These are phyloP conservation scores for Chorisops tibialis DNA, from an alignment of 2,888 invertebrate genomes.

Conservation along the genomic window DNA sequence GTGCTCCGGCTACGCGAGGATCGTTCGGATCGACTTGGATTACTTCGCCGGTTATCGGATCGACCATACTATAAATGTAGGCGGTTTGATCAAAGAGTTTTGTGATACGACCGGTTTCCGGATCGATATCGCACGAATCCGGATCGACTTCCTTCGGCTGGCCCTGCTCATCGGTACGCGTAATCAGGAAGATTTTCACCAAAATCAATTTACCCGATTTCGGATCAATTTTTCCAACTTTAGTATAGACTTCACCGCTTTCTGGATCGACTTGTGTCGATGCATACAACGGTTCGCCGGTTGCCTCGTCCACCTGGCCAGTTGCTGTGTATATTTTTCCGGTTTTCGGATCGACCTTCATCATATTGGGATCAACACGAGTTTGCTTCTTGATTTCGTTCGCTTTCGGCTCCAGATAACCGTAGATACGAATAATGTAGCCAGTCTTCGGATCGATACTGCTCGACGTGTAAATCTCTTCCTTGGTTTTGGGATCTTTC, in stretches of 20 bases:
- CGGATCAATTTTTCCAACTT: slow-evolving; percentile 68
- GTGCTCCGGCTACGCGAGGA: slow-evolving; percentile 67
- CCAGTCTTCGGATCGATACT: slow-evolving; percentile 65
- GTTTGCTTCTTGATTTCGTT: slow-evolving; percentile 62
- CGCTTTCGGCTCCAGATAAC: slow-evolving; percentile 66
- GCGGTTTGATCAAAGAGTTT: slow-evolving; percentile 72
- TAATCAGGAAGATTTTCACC: slow-evolving; percentile 64
- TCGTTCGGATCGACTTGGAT: slow-evolving; percentile 74
- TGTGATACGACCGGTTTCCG: slow-evolving; percentile 66
- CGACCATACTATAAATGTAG: slow-evolving; percentile 71
- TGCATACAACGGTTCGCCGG: slow-evolving; percentile 64
- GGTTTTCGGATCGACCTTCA: slow-evolving; percentile 66
- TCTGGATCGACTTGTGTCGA: slow-evolving; percentile 69
- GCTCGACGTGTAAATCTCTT: slow-evolving; percentile 64
- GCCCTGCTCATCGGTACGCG: slow-evolving; percentile 68
- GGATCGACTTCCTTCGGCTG: slow-evolving; percentile 70
- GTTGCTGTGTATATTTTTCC: slow-evolving; percentile 23
- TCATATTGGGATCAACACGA: slow-evolving; percentile 64
- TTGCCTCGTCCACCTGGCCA: slow-evolving; percentile 36
- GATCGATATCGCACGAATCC: slow-evolving; percentile 69
- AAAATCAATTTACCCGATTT: slow-evolving; percentile 68
- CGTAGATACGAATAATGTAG: slow-evolving; percentile 69
- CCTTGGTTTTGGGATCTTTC: slow-evolving; percentile 63
- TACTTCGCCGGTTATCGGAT: slow-evolving; percentile 71
- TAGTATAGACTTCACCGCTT: slow-evolving; percentile 70